Percentiles rank a stretch among this genome's conserved stretches.
phyloP scores from a whole-genome alignment of 2,888 invertebrate species.

The Nycteola revayana region DNA sequence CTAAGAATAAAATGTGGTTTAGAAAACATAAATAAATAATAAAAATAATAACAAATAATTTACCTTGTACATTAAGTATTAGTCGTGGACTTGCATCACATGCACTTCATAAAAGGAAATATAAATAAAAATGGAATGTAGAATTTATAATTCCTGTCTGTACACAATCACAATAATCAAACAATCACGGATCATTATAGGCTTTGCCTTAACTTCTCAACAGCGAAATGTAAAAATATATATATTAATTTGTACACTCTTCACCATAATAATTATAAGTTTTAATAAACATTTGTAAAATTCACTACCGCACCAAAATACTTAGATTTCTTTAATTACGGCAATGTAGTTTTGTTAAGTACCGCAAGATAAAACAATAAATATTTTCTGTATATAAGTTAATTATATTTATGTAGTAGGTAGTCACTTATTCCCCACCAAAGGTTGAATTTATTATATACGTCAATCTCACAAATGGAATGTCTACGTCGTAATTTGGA shows the following conservation, averaged over 20 bases:
- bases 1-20: constrained; percentile 37
- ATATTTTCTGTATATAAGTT: no score
- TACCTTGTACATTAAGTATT: constrained; percentile 70
- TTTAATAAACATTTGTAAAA: constrained; percentile 77
- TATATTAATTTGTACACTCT: constrained; percentile 81
- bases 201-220: constrained; percentile 77
- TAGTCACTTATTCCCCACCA: constrained; percentile 70
- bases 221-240: constrained; percentile 81
- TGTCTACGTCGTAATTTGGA: constrained; percentile 59
- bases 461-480: constrained; percentile 59
- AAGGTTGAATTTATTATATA: constrained; percentile 46
- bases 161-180: constrained; percentile 75
- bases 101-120: constrained; percentile 62
- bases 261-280: constrained; percentile 51
- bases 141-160: constrained; percentile 78
- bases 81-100: constrained; percentile 80
- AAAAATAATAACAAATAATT: constrained; percentile 56
- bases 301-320: constrained; percentile 81
- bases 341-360: constrained; percentile 57
- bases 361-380: constrained; percentile 62
- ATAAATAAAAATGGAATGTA: constrained; percentile 75
- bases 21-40: constrained; percentile 48
- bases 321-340: constrained; percentile 63
- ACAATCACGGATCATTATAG: constrained; percentile 72
- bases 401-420: constrained; percentile 55